These are phyloP conservation scores for Eledone cirrhosa DNA, from an alignment of 2,888 invertebrate genomes.

Conservation along the genomic window DNA sequence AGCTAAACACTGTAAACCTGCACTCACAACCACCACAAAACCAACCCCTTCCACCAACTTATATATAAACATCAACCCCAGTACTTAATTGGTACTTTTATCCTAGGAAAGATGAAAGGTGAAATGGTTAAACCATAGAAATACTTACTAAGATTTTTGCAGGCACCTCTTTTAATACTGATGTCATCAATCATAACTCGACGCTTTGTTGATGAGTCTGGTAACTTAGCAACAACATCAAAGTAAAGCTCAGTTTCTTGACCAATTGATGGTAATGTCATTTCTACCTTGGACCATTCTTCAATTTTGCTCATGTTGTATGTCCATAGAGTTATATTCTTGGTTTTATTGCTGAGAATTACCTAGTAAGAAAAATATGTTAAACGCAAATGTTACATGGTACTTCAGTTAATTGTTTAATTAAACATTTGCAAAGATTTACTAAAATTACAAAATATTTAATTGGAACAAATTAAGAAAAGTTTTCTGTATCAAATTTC, in stretches of 20 bases:
- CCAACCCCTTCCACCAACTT: too few relatives aligned
- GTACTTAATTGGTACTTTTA: too few relatives aligned
- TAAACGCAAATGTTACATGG: too few relatives aligned
- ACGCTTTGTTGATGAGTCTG: constrained; percentile 35
- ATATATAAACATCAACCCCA: too few relatives aligned
- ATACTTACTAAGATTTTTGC: constrained; percentile 48
- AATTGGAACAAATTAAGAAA: too few relatives aligned
- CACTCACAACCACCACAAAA: too few relatives aligned
- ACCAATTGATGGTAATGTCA: constrained; percentile 40
- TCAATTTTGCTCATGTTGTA: constrained; percentile 36
- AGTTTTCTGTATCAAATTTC: too few relatives aligned
- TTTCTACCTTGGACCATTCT: constrained; percentile 48
- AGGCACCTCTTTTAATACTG: constrained; percentile 42
- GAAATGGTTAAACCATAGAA: background rate
- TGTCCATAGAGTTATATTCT: constrained; percentile 30
- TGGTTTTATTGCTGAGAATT: background rate
- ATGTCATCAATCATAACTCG: constrained; percentile 53
- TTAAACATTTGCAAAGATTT: too few relatives aligned
- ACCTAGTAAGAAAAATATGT: background rate
- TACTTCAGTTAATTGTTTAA: too few relatives aligned
- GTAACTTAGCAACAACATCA: constrained; percentile 38
- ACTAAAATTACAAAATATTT: too few relatives aligned
- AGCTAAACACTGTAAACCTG: too few relatives aligned
- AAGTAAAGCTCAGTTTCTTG: constrained; percentile 41
- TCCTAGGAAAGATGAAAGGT: too few relatives aligned